A percentile compares a stretch with the other conserved stretches of the same genome.
Conservation (phyloP, 2,888 invertebrate genomes). For the Mesochorus sp. region DNA sequence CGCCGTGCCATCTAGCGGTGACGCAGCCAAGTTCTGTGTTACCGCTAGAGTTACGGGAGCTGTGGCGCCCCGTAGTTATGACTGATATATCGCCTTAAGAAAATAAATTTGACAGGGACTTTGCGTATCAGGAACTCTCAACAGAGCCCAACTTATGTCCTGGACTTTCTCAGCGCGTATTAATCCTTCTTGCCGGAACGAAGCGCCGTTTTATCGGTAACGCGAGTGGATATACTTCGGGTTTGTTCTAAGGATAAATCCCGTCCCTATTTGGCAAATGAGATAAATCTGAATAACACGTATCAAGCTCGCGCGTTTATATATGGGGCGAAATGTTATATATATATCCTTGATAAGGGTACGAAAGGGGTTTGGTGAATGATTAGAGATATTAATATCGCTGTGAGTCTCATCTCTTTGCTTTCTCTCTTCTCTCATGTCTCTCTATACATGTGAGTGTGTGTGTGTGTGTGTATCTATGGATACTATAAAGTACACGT, state of each 20-base stretch:
- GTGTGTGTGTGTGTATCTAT: background rate
- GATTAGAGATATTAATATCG: conserved; percentile 82
- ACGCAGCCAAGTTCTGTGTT: too few species aligned
- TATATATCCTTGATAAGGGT: conserved; percentile 79
- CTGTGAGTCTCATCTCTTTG: conserved; percentile 56
- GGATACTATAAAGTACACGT: conserved; percentile 4
- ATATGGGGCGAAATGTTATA: conserved; percentile 70
- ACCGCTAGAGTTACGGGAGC: too few species aligned
- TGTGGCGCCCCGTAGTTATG: too few species aligned
- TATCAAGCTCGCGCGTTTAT: conserved; percentile 70
- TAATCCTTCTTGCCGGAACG: conserved; percentile 72
- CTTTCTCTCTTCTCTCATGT: background rate
- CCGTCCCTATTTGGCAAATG: conserved; percentile 74
- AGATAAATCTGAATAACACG: conserved; percentile 80
- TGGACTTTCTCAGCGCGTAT: conserved; percentile 63
- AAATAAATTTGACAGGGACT: conserved; percentile 48
- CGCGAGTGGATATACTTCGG: conserved; percentile 67
- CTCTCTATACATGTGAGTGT: background rate
- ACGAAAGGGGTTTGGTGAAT: conserved; percentile 79
- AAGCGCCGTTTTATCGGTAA: conserved; percentile 71
- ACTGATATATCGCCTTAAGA: conserved; percentile 47
- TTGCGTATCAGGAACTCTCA: conserved; percentile 36
- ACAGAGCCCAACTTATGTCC: conserved; percentile 23
- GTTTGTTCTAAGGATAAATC: conserved; percentile 76
- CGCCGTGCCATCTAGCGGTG: too few species aligned